These are phyloP conservation scores for Drosophila novamexicana DNA, from an alignment of 1,140 invertebrate genomes.

Conservation along the genomic window DNA sequence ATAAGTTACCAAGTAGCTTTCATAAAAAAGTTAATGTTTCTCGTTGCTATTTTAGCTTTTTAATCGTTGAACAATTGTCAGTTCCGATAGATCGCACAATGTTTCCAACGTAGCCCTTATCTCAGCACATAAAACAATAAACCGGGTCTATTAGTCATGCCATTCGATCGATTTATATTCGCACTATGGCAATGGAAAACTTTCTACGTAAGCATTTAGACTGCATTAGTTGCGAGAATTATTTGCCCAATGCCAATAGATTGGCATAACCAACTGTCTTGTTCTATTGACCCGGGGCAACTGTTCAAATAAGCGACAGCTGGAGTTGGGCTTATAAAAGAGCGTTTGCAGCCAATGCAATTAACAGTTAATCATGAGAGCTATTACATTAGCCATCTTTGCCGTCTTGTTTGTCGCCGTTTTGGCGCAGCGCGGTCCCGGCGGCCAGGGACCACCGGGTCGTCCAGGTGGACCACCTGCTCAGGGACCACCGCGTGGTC, in stretches of 20 bases:
- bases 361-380: constrained; percentile 35
- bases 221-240: constrained; percentile 24
- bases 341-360: not conserved
- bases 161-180: constrained; percentile 25
- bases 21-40: constrained; percentile 3
- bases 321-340: constrained; percentile 37
- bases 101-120: constrained; percentile 1
- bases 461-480: not conserved
- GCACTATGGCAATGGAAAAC: constrained; percentile 18
- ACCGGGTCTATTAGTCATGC: constrained; percentile 13
- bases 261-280: constrained; percentile 23
- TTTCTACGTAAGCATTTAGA: constrained; percentile 21
- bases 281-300: constrained; percentile 2
- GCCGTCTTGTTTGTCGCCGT: constrained; percentile 41
- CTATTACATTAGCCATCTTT: constrained; percentile 40
- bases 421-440: constrained; percentile 22
- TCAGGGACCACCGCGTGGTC: constrained; percentile 16
- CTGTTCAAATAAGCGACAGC: constrained; percentile 38
- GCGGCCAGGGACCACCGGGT: constrained; percentile 10
- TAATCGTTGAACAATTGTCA: not conserved
- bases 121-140: constrained; percentile 8
- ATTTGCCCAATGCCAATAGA: constrained; percentile 21
- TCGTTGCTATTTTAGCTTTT: not conserved
- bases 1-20: not conserved
- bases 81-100: constrained; percentile 13